Percentiles rank a stretch among this genome's conserved stretches.
phyloP scores from a whole-genome alignment of 2,113 vertebrate species.

The Ivindomyrus marchei region DNA sequence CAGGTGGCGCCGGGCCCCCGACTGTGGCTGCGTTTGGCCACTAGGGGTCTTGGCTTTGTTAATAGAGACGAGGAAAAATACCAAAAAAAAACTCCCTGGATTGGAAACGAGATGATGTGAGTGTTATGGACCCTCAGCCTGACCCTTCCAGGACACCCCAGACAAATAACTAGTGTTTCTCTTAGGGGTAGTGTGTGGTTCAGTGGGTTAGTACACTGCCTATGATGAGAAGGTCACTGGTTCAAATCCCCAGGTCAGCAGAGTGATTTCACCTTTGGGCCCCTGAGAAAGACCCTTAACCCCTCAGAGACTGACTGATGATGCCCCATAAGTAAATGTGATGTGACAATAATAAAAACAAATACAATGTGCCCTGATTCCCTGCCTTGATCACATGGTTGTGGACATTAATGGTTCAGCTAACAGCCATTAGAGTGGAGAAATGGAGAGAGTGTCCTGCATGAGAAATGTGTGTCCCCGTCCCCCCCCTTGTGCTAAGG shows the following conservation, averaged over 20 bases:
- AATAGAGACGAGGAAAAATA: not conserved
- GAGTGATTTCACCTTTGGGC: not conserved
- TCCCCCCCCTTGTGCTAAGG: no score
- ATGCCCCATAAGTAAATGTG: not conserved
- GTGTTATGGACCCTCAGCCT: not conserved
- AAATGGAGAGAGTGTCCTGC: not conserved
- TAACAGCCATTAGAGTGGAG: not conserved
- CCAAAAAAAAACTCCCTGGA: not conserved
- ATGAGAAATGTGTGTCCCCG: not conserved
- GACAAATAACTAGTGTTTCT: not conserved
- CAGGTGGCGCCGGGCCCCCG: not conserved
- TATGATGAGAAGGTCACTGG: not conserved
- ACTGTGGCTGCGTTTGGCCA: not conserved
- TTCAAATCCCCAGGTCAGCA: not conserved
- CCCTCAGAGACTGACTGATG: not conserved
- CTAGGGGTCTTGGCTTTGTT: not conserved
- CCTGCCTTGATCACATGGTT: not conserved
- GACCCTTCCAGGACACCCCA: no score
- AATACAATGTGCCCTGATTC: not conserved
- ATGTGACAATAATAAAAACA: not conserved
- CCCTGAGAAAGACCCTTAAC: not conserved
- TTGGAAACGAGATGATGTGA: not conserved
- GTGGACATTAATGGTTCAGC: not conserved
- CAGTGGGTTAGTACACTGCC: not conserved
- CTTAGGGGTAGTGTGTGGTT: not conserved